Evolutionary conservation across 2,113 vertebrate species (phyloP).

Genomic region (Todiramphus saurophagus): DNA sequence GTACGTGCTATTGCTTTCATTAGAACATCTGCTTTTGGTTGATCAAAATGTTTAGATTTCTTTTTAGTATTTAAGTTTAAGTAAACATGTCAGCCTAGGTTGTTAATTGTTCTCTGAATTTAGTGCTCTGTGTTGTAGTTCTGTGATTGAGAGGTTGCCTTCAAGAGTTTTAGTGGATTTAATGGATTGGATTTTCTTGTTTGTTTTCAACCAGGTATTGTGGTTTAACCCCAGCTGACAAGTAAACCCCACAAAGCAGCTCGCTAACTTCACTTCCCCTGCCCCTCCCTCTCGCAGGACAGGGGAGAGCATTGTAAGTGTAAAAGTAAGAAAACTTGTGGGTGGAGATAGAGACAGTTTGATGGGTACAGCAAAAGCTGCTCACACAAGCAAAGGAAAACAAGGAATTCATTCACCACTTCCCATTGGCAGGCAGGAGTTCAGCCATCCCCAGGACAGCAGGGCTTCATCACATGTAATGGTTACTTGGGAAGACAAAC

Average conservation of each 20-base stretch:
- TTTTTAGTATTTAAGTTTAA: neutral
- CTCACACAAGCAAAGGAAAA: neutral
- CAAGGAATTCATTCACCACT: neutral
- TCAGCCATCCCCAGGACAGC: no score
- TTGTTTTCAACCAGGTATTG: neutral
- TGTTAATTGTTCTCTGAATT: neutral
- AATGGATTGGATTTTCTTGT: neutral
- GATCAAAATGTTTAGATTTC: neutral
- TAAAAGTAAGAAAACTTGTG: no score
- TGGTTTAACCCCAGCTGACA: neutral
- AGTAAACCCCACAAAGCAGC: no score
- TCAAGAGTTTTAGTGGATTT: neutral
- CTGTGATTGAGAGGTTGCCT: neutral
- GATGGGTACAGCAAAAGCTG: neutral
- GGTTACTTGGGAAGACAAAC: neutral
- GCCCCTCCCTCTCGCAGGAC: no score
- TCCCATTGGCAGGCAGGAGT: no score
- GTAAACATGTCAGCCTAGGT: neutral
- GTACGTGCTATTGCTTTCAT: neutral
- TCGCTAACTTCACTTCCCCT: no score
- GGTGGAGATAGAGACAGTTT: no score
- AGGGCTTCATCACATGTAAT: no score
- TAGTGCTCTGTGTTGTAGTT: neutral
- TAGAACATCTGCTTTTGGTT: neutral
- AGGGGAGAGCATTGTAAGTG: no score